Evolutionary conservation across 2,888 invertebrate species (phyloP).

Genomic region (Drosophila limbata): DNA sequence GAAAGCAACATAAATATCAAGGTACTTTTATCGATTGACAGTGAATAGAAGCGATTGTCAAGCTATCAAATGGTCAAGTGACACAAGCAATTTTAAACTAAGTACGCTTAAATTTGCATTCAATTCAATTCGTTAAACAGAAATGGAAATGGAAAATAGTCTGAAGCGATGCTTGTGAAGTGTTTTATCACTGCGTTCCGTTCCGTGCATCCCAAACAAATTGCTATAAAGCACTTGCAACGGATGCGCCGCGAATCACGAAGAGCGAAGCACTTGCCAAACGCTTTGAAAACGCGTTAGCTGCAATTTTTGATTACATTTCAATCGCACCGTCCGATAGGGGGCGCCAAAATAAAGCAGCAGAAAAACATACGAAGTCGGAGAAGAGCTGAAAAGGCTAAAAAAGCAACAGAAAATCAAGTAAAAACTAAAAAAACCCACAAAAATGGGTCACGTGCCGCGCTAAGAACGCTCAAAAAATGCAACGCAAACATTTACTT

Average conservation of each 20-base stretch:
- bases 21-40: no score
- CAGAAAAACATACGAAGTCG: not conserved
- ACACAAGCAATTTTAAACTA: slow-evolving; percentile 21
- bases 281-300: slow-evolving; percentile 59
- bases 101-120: slow-evolving; percentile 27
- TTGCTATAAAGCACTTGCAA: slow-evolving; percentile 51
- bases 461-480: slow-evolving; percentile 48
- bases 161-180: slow-evolving; percentile 14
- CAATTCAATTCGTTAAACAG: slow-evolving; percentile 8
- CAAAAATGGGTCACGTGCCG: slow-evolving; percentile 63
- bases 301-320: slow-evolving; percentile 72
- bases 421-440: slow-evolving; percentile 25
- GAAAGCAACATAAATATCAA: no score
- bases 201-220: slow-evolving; percentile 41
- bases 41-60: not conserved
- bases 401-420: slow-evolving; percentile 4
- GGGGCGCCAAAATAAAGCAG: slow-evolving; percentile 22
- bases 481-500: slow-evolving; percentile 57
- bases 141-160: not conserved
- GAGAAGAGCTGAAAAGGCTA: not conserved
- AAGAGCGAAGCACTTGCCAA: slow-evolving; percentile 25
- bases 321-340: slow-evolving; percentile 47
- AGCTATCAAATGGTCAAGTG: not conserved
- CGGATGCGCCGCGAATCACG: slow-evolving; percentile 14
- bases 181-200: slow-evolving; percentile 39